These are phyloP conservation scores for Caenorhabditis briggsae DNA, from an alignment of 1,140 invertebrate genomes.

Conservation along the genomic window DNA sequence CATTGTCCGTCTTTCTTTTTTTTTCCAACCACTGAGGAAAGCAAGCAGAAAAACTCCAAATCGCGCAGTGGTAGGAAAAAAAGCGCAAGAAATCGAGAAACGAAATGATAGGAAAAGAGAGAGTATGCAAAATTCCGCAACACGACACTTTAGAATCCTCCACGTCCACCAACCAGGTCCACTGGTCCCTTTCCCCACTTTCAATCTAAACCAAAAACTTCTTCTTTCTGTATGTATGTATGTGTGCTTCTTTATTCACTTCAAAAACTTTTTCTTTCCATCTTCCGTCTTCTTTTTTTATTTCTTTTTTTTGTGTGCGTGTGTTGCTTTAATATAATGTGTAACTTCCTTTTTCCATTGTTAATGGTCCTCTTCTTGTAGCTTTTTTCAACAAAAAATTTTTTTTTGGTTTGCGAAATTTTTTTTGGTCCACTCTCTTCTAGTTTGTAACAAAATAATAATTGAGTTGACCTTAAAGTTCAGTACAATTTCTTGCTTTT, in stretches of 20 bases:
- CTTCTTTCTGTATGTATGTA: slow-evolving; percentile 46
- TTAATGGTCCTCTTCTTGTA: slow-evolving; percentile 15
- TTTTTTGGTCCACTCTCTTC: background rate
- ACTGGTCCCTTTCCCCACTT: slow-evolving; percentile 30
- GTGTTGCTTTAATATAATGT: slow-evolving; percentile 55
- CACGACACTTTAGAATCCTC: slow-evolving; percentile 55
- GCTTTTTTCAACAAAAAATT: background rate
- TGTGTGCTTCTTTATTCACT: slow-evolving; percentile 48
- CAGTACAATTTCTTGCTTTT: too few species aligned
- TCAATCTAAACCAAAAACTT: slow-evolving; percentile 55
- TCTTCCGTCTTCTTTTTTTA: background rate
- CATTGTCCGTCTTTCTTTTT: slow-evolving; percentile 30
- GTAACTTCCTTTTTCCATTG: slow-evolving; percentile 53
- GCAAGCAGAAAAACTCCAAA: slow-evolving; percentile 21
- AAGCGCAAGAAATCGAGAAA: slow-evolving; percentile 45
- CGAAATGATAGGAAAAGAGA: slow-evolving; percentile 30
- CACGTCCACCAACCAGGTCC: slow-evolving; percentile 48
- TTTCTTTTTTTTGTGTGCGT: slow-evolving; percentile 40
- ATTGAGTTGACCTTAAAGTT: too few species aligned
- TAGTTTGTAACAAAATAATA: too few species aligned
- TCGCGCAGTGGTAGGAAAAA: slow-evolving; percentile 7
- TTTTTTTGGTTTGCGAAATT: background rate
- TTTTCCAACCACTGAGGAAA: slow-evolving; percentile 34
- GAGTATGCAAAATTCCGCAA: slow-evolving; percentile 56
- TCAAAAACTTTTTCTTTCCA: slow-evolving; percentile 4